Percentiles rank a stretch among this genome's conserved stretches.
Conservation (phyloP, 30 jellyfish, hydroid and myxozoan species). For the Phacellophora camtschatica region DNA sequence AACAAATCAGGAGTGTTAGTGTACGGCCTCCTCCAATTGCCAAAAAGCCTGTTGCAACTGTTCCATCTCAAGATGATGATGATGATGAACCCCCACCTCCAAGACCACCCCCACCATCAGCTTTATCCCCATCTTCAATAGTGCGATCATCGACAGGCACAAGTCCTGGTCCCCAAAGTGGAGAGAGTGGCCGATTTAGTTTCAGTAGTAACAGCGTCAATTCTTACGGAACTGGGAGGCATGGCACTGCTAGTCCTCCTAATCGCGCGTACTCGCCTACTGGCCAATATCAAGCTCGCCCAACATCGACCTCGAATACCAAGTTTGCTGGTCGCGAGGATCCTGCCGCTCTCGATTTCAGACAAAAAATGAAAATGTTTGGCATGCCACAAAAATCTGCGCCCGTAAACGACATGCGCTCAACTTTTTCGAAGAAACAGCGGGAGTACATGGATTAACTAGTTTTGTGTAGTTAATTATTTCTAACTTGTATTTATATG, state of each 20-base stretch:
- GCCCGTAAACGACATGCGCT: constrained; percentile 6
- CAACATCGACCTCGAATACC: constrained; percentile 9
- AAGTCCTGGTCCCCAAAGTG: constrained; percentile 55
- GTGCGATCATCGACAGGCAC: constrained; percentile 50
- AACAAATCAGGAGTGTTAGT: constrained; percentile 6
- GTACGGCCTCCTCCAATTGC: constrained; percentile 55
- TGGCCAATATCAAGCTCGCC: constrained; percentile 36
- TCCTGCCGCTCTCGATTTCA: constrained; percentile 80
- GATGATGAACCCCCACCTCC: constrained; percentile 98
- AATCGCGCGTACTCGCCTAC: constrained; percentile 29
- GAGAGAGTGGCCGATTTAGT: constrained; percentile 34
- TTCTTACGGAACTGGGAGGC: neutral
- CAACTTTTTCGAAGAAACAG: constrained; percentile 59
- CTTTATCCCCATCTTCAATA: constrained; percentile 19
- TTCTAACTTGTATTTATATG: neutral
- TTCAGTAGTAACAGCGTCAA: constrained; percentile 44
- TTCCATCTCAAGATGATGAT: constrained; percentile 3
- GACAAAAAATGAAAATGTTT: constrained; percentile 83
- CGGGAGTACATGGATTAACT: constrained; percentile 64
- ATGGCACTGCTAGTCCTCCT: neutral
- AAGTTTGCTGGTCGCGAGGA: constrained; percentile 60
- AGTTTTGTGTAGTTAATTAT: neutral
- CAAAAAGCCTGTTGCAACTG: constrained; percentile 10
- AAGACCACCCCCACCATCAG: constrained; percentile 98
- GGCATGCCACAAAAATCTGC: constrained; percentile 28